phyloP scores from a whole-genome alignment of 2,113 vertebrate genomes.

The Nicator chloris region DNA sequence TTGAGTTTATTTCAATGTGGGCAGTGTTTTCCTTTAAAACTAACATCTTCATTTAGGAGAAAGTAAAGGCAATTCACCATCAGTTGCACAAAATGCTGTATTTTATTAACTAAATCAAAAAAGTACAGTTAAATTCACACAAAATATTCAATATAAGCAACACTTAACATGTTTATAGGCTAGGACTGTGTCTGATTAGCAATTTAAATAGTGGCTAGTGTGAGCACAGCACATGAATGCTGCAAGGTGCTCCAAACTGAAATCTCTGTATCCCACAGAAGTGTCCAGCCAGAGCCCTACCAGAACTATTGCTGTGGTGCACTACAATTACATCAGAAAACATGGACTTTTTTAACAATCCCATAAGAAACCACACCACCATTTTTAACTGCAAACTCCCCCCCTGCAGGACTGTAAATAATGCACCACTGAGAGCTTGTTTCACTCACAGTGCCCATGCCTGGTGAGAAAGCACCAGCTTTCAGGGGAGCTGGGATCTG shows the following conservation, averaged over 20 bases:
- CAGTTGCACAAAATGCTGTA: neutral
- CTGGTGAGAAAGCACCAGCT: neutral
- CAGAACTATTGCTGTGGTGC: neutral
- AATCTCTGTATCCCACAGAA: neutral
- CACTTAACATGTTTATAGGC: neutral
- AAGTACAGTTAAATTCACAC: neutral
- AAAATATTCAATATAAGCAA: neutral
- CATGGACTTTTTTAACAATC: neutral
- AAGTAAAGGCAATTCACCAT: neutral
- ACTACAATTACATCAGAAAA: neutral
- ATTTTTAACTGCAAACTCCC: neutral
- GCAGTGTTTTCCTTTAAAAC: neutral
- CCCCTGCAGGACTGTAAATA: neutral
- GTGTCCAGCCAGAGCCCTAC: neutral
- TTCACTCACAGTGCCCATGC: neutral
- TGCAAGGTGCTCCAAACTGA: neutral
- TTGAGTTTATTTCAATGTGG: neutral
- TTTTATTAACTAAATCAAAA: conserved; percentile 20
- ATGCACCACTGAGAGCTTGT: neutral
- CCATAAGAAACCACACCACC: neutral
- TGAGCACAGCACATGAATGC: neutral
- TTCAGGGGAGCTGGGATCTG: neutral
- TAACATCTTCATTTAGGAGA: neutral
- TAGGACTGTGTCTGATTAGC: neutral
- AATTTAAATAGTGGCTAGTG: neutral